Evolutionary conservation across 1,140 invertebrate species (phyloP), one percentile per base, ranked within the genome.

Genomic region (Coenobita brevimanus): DNA sequence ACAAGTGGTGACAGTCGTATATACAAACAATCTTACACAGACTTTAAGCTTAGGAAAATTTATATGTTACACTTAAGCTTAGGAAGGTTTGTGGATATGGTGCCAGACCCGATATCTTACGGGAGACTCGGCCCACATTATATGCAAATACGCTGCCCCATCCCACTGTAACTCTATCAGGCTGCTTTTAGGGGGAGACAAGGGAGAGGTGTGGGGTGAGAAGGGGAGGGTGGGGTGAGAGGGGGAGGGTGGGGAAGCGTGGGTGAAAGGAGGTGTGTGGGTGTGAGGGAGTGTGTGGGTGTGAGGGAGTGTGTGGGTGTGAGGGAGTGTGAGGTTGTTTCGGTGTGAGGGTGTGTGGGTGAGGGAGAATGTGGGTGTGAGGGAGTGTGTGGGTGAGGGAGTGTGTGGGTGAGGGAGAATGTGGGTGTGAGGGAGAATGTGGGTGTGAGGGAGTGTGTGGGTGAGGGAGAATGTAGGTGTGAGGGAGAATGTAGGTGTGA

Each of bases 141-240:
- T 82, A 46, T 69, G 43, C 80, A 64, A 80, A 69, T 82, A 43
- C 27, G 62, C 10, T 27, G 41, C 36, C 50, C 36, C 80, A 82
- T 82, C 64, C 64, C 33, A 41, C 38, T 69, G 24, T 69, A 82
- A 82, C 33, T 82, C 80, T 71, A 69, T 69, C 64, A 71, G 64
- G 75, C 13, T 38, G 38, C 17, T n/a, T n/a, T 36, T 13, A 38
- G 3, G 6, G 17, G 33, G 60, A 46, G 62, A 43, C 30, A 27
- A 73, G 27, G 46, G 10, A 36, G 67, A 0, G 81, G 3, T 13
- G 67, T 33, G 36, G 57, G 33, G 21, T 38, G 38, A 33, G 43
- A 43, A 24, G 17, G 57, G 41, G 4, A 6, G 4, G 30, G 27
- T 36, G 50, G 43, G 1, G 21, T 36, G 41, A 13, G 10, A n/a